Percentiles rank a stretch among this genome's conserved stretches.
phyloP scores from a whole-genome alignment of 2,113 vertebrate species.

The Delphinus delphis region DNA sequence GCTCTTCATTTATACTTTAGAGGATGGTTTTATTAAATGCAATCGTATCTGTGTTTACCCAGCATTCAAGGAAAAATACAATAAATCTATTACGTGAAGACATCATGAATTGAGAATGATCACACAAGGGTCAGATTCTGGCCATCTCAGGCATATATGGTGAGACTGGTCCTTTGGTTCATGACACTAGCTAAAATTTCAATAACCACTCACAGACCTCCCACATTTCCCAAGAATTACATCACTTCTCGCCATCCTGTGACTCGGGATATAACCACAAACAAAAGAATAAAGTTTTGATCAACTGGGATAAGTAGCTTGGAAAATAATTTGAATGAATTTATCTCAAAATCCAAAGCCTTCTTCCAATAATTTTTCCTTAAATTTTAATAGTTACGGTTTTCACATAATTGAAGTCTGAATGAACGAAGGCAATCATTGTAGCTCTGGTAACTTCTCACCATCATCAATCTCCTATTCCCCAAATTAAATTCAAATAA shows the following conservation, averaged over 20 bases:
- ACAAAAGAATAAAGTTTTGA: not conserved
- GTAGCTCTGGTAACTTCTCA: not conserved
- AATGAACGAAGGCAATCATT: not conserved
- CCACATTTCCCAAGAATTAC: not conserved
- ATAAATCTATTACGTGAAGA: not conserved
- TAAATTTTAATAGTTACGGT: not conserved
- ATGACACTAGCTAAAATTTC: not conserved
- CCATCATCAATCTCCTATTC: not conserved
- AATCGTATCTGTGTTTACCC: not conserved
- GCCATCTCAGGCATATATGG: not conserved
- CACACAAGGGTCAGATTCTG: not conserved
- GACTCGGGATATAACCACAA: not conserved
- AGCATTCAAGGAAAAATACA: not conserved
- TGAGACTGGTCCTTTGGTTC: not conserved
- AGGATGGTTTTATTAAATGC: not conserved
- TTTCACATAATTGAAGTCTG: not conserved
- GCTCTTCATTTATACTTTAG: not conserved
- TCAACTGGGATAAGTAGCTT: not conserved
- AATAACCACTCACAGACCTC: not conserved
- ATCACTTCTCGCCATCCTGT: not conserved
- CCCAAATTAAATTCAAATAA: not conserved
- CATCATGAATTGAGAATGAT: not conserved
- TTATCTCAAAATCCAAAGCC: not conserved
- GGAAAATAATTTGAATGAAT: not conserved
- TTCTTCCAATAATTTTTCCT: not conserved